Percentiles rank a stretch among this genome's conserved stretches.
phyloP scores from a whole-genome alignment of 2,113 vertebrate species.

The Gallinago undulata region DNA sequence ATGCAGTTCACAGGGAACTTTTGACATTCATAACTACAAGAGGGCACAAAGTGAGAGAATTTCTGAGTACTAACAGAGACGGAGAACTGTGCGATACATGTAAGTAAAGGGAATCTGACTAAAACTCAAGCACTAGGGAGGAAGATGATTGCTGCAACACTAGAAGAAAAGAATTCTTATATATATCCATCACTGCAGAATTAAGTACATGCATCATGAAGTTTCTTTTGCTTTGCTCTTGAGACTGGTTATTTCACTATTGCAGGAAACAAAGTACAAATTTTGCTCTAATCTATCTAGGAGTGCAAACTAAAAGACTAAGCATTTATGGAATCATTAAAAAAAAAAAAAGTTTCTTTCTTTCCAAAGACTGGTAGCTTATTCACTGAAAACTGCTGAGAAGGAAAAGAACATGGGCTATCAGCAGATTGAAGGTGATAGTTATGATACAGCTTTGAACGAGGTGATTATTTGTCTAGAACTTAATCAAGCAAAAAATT shows the following conservation, averaged over 20 bases:
- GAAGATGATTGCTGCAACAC: background rate
- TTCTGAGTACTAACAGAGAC: background rate
- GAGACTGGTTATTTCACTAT: background rate
- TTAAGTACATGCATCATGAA: background rate
- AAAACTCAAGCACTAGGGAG: background rate
- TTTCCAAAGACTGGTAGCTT: background rate
- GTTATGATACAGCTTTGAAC: background rate
- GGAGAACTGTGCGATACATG: background rate
- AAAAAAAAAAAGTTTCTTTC: background rate
- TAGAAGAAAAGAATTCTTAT: background rate
- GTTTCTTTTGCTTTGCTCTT: background rate
- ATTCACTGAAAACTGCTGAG: background rate
- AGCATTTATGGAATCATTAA: background rate
- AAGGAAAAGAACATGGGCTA: background rate
- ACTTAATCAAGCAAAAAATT: background rate
- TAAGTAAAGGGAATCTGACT: background rate
- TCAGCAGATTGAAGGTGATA: background rate
- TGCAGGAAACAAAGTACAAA: background rate
- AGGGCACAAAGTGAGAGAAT: background rate
- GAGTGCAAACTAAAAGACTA: background rate
- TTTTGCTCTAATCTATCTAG: background rate
- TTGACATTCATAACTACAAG: background rate
- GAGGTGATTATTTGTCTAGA: background rate
- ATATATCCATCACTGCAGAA: background rate
- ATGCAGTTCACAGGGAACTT: background rate